phyloP scores from a whole-genome alignment of 2,113 vertebrate species.

The Hoplias malabaricus region DNA sequence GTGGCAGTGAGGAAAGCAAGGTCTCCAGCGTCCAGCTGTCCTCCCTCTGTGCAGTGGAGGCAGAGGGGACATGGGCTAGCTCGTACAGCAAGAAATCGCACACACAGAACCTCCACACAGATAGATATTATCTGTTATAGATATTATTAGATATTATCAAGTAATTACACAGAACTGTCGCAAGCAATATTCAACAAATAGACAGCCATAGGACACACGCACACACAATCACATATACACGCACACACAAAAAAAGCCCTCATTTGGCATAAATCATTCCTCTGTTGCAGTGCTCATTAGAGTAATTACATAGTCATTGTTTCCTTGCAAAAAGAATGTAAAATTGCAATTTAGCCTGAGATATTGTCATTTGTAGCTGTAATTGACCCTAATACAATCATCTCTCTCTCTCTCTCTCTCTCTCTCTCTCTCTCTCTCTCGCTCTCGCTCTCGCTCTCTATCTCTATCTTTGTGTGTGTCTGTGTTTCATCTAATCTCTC shows the following conservation, averaged over 20 bases:
- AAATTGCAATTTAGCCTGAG: conserved; percentile 69
- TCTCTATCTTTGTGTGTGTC: conserved; percentile 32
- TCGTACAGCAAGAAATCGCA: conserved; percentile 10
- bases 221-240: neutral
- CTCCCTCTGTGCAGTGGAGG: neutral
- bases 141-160: conserved; percentile 45
- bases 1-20: conserved; percentile 23
- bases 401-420: conserved; percentile 50
- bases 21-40: neutral
- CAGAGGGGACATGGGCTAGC: neutral
- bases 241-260: conserved; percentile 2
- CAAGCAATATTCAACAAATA: conserved; percentile 37
- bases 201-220: neutral
- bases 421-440: conserved; percentile 37
- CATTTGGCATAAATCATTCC: conserved; percentile 65
- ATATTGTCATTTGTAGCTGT: conserved; percentile 71
- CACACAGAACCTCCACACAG: conserved; percentile 11
- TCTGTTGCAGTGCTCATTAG: conserved; percentile 60
- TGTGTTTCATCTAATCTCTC: no score
- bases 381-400: conserved; percentile 73
- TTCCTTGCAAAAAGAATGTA: conserved; percentile 64
- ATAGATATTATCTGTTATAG: conserved; percentile 34
- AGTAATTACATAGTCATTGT: conserved; percentile 69
- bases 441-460: conserved; percentile 14
- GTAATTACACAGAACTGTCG: conserved; percentile 41